Base-by-base conservation (phyloP, 1,140 invertebrate species). In the Drosophila pallidifrons region DNA sequence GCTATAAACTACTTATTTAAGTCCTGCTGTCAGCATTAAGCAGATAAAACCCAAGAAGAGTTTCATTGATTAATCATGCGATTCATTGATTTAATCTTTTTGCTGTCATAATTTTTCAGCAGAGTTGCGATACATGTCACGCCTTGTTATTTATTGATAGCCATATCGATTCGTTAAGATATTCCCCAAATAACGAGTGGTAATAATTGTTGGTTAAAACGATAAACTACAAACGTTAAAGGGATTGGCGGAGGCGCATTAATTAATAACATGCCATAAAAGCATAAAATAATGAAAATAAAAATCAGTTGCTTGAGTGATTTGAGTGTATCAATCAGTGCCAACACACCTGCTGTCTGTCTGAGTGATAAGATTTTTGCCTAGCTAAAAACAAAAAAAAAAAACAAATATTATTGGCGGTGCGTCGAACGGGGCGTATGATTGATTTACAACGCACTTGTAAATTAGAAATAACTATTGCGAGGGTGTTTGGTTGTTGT, bases 361-460 rank as follows among this genome's bases (percentile, higher is more conserved):
- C 57, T 25, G 20, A 25, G 20, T 25, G 65, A 74, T 74, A 74
- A 74, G 55, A 16, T 16, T 28, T 16, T 13, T 35, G 68, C 8
- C 54, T 35, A 15, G 51, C 41, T 51, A n/a, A 46, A 49, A 60
- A 41, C 20, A 20, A 20, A 15, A 20, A 20, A 20, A 20, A 25
- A 25, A 25, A 25, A 25, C 3, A 25, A 25, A 25, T 25, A 25
- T 25, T 54, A 67, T 45, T 61, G 45, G 35, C 45, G 28, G 15
- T 47, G 47, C 32, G 52, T 68, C 43, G 25, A 13, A 63, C 16
- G 57, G 25, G 65, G 55, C 72, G 66, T 78, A 61, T 78, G 76
- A 78, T 78, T 78, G 60, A 78, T 78, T 78, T 71, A 51, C 43
- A 71, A 60, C 65, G 76, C 73, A 71, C 72, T 75, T 78, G 59